Conservation (phyloP, 2,888 invertebrate genomes). For the Sphaerophoria rueppellii region DNA sequence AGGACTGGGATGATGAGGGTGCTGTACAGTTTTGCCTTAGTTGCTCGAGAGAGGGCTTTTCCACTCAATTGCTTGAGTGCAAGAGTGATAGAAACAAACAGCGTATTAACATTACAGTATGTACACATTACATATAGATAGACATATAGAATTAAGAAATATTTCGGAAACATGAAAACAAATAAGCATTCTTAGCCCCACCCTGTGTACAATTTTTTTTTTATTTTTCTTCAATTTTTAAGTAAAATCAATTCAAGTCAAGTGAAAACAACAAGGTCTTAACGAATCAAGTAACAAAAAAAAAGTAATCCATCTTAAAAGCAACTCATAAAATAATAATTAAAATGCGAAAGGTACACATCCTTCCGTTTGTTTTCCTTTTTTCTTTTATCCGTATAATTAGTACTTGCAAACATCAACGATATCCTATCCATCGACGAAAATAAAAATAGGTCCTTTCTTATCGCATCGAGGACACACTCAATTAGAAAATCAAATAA, state of each 20-base stretch:
- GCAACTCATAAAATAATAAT: conserved; percentile 69
- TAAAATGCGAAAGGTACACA: conserved; percentile 61
- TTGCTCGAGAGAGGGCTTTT: no score
- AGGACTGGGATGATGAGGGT: no score
- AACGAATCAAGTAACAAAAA: conserved; percentile 32
- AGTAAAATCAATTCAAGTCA: conserved; percentile 25
- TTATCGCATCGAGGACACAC: conserved; percentile 69
- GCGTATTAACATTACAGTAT: no score
- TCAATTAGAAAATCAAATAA: conserved; percentile 74
- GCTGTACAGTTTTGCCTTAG: no score
- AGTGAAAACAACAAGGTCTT: conserved; percentile 31
- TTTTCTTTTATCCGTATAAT: conserved; percentile 51
- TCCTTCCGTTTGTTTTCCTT: conserved; percentile 24
- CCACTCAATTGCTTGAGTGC: no score
- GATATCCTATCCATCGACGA: conserved; percentile 46
- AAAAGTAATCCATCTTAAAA: conserved; percentile 45
- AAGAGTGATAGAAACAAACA: no score
- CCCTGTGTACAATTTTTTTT: neutral
- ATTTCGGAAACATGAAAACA: no score
- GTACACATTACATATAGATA: no score
- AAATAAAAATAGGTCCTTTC: conserved; percentile 18
- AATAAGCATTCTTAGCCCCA: neutral
- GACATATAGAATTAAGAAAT: no score
- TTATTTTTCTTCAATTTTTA: neutral
- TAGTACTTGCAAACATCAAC: conserved; percentile 53